Conservation (phyloP, 2,888 invertebrate genomes). For the Buathra laborator region DNA sequence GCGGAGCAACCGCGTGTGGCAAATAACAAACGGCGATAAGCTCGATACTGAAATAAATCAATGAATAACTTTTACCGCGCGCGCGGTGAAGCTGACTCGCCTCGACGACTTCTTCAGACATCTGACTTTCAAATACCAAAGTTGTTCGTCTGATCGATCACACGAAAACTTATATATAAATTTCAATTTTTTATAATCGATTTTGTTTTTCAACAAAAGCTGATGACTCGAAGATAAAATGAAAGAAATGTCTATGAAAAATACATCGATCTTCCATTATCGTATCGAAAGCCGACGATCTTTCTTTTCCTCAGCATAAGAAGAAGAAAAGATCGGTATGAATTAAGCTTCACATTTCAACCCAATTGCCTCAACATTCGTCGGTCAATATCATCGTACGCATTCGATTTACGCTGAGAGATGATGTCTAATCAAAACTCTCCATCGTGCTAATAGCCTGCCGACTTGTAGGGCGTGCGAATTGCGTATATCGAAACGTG, state of each 20-base stretch:
- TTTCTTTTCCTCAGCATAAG: too few relatives aligned
- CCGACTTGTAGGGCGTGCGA: not conserved
- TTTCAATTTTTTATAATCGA: not conserved
- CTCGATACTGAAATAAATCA: conserved; percentile 36
- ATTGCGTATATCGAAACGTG: not conserved
- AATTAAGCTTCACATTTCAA: too few relatives aligned
- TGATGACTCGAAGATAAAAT: too few relatives aligned
- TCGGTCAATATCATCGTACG: not conserved
- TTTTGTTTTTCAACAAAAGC: too few relatives aligned
- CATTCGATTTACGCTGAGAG: not conserved
- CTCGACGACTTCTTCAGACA: not conserved
- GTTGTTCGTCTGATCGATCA: not conserved
- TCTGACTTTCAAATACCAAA: not conserved
- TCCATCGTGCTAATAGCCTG: not conserved
- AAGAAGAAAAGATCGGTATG: too few relatives aligned
- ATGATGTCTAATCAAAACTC: conserved; percentile 1
- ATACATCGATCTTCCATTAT: too few relatives aligned
- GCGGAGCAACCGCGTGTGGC: conserved; percentile 27
- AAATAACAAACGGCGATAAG: conserved; percentile 40
- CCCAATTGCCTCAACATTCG: too few relatives aligned
- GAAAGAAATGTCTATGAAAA: too few relatives aligned
- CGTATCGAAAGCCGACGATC: too few relatives aligned
- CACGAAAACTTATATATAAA: not conserved
- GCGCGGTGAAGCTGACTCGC: not conserved
- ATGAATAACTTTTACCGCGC: not conserved